Evolutionary conservation across 2,888 invertebrate species (phyloP), one percentile per base, ranked within the genome.

Genomic region (Lycophotia porphyrea): DNA sequence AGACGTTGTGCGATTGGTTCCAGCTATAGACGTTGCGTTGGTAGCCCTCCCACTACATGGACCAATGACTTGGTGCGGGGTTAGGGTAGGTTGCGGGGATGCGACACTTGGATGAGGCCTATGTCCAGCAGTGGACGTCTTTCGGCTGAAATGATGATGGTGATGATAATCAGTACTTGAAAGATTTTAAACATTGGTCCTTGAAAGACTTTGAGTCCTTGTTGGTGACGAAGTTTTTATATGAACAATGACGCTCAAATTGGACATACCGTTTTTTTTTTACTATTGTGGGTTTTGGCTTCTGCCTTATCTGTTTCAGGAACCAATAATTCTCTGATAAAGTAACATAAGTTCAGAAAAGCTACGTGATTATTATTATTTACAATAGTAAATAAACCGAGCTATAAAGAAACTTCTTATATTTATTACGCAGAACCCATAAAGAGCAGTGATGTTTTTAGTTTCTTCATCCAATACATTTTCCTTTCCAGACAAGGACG

Each of bases 401-500:
- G 61, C 5, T 27, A 18, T 3, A 55, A 55, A 31, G 7, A 55
- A 27, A 55, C 3, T 58, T 18, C 7, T 31, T 8, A 2, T 55
- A 18, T 55, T 55, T 55, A 15, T 18, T 18, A 27, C 27, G 55
- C 55, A 7, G 55, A 58, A 31, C 0, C 15, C 27, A 27, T 27
- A 2, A 55, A 27, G 2, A 27, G 15, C 27, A 18, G 18, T 18
- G 9, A 60, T 60, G 15, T 60, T 34, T 58, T 60, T 60, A 31
- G 4, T 60, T 60, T 34, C 18, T 55, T 44, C 34, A 58, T 39
- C 42, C 2, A n/a, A 27, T 55, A 4, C 2, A 2, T 44, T 34
- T 27, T 27, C 49, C 7, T 74, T 77, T 79, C 18, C 79, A 85
- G 86, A 79, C 86, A 74, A 90, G 92, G 94, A 92, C 71, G 91